A percentile compares a stretch with the other conserved stretches of the same genome.
phyloP scores from a whole-genome alignment of 2,113 vertebrate genomes.

The Callocephalon fimbriatum region DNA sequence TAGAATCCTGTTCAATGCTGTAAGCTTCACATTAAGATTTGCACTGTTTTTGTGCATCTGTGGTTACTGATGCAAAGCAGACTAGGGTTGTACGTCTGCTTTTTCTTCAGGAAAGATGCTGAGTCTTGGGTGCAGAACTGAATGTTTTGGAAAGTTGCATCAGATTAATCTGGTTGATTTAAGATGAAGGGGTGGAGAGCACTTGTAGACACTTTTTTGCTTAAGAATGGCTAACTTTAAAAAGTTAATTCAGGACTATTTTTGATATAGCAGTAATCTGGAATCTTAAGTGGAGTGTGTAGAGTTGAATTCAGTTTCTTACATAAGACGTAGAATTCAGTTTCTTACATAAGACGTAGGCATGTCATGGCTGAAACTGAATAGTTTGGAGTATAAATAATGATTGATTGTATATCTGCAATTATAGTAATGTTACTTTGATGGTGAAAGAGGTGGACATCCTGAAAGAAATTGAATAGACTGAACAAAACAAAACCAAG shows the following conservation, averaged over 20 bases:
- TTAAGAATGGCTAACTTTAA: background rate
- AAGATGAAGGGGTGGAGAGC: background rate
- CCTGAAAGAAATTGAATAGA: background rate
- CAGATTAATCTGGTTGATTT: background rate
- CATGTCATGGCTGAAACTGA: background rate
- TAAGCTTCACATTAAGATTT: background rate
- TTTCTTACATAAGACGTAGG: fast-evolving
- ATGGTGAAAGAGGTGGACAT: background rate
- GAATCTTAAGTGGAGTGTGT: background rate
- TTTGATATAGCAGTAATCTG: background rate
- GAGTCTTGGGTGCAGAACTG: background rate
- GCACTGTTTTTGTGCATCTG: background rate
- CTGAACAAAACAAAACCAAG: background rate
- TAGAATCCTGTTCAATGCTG: background rate
- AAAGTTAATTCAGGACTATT: background rate
- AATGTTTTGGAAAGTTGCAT: background rate
- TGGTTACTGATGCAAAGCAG: background rate
- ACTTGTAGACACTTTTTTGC: fast-evolving
- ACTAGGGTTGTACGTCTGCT: background rate
- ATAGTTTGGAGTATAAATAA: background rate
- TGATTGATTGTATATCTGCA: background rate
- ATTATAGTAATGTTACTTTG: background rate
- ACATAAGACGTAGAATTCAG: fast-evolving
- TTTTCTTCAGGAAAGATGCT: background rate
- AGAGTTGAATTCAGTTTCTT: background rate